Base-by-base conservation (phyloP, 2,113 vertebrate genomes). In the Takifugu bimaculatus region DNA sequence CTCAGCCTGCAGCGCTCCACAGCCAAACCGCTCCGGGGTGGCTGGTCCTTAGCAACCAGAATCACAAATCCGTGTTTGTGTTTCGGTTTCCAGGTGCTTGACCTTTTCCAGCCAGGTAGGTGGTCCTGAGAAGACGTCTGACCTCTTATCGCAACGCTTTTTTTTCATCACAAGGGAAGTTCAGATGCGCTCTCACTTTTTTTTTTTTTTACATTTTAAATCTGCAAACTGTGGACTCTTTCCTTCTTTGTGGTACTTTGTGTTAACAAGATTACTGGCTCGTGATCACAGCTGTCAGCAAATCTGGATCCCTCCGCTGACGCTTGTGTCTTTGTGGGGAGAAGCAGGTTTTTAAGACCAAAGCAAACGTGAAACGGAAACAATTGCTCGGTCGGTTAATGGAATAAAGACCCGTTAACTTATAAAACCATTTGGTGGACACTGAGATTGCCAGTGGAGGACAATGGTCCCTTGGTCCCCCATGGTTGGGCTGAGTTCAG, bases 281-380 rank as follows among this genome's bases (percentile, higher is more conserved):
- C 87, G 44, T 72, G 89, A 93, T 94, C 75, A 85, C 88, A 90
- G 87, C 87, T 91, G 93, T 95, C 93, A 95, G 93, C 93, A 94
- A 74, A 92, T 94, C 92, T 90, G 82, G 87, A 91, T 87, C 85
- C 81, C 88, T 94, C 93, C 92, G 87, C 86, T 85, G 93, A 95
- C 93, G 91, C 90, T 87, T 89, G 86, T 93, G 93, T 94, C 85
- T 80, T 89, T 88, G 85, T 90, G 88, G 90, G 83, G 66, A 89
- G 91, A 91, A 88, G 91, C 88, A 84, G 84, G 87, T 88, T 87
- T 89, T 85, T 39, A 6, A 91, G 91, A 92, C 94, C 94, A 94
- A 89, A 88, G 91, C 90, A 94, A 93, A 93, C 92, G 89, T 90
- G 90, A 89, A 90, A 92, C 91, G 60, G 63, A 47, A 92, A 89